Base-by-base conservation (phyloP, 2,797 vertebrate genomes). In the Smutsia gigantea region DNA sequence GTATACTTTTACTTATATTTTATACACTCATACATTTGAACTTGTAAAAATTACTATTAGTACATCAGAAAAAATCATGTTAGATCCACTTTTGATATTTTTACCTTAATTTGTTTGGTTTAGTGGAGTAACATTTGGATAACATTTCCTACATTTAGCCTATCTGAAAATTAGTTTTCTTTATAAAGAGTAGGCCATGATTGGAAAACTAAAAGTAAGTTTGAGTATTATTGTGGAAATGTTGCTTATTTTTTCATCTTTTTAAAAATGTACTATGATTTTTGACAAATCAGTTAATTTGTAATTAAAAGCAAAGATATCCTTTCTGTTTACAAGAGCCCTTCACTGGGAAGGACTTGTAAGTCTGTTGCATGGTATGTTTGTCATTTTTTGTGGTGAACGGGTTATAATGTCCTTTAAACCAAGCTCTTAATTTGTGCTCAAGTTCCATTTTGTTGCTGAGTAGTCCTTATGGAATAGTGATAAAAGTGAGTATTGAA, bases 121-220 rank as follows among this genome's bases (percentile, higher is more conserved):
- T 85, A 81, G 46, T 97, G 59, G 31, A 95, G 82, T 46, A 46
- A 34, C n/a, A 46, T 93, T 72, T 87, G 27, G 27, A 13, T 95
- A 92, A 87, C 9, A 74, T 66, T 46, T 55, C 15, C 75, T 96
- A 64, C 34, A 79, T 63, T 86, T 90, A 88, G 15, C 19, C 12
- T 66, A 7, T 78, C 42, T 81, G 64, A 86, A 97, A 93, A 95
- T 81, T 92, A 95, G 71, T 71, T 93, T 89, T 92, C 64, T 95
- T 90, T 95, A 21, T 95, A 75, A 94, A 82, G 12, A 59, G 79
- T 94, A 92, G 17, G 5, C 88, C 23, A 46, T 77, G 7, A 72
- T 82, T 64, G 23, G 39, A 64, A 93, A 95, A 93, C 18, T 63
- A 74, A 84, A 88, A 86, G 37, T 74, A 79, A 87, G 86, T 90